These are phyloP conservation scores for Dyspetes luteomarginatus DNA, from an alignment of 2,888 invertebrate species.

Conservation along the genomic window DNA sequence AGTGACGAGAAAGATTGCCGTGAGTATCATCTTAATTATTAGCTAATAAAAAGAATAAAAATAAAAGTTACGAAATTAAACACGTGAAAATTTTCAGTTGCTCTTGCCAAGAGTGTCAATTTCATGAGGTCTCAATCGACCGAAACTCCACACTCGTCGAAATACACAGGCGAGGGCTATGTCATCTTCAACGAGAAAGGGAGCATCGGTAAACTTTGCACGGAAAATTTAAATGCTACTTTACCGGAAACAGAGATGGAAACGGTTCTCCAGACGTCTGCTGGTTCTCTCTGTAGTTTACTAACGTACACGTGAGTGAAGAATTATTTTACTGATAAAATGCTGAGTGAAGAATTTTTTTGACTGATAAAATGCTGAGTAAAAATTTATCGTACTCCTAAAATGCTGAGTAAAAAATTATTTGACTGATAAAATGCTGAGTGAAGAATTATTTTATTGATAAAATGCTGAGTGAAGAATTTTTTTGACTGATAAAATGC, in stretches of 20 bases:
- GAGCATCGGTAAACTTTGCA: constrained; percentile 91
- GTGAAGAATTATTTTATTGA: too few species aligned
- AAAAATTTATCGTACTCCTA: background rate
- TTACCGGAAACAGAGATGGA: constrained; percentile 84
- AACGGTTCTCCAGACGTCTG: constrained; percentile 88
- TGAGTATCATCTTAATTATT: constrained; percentile 84
- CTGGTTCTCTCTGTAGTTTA: constrained; percentile 90
- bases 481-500: too few species aligned
- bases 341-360: too few species aligned
- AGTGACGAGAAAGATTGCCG: constrained; percentile 94
- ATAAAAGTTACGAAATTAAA: constrained; percentile 2
- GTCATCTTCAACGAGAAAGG: constrained; percentile 94
- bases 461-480: too few species aligned
- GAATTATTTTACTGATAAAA: constrained; percentile 1
- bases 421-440: too few species aligned
- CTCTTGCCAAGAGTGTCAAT: constrained; percentile 89
- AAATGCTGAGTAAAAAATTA: too few species aligned
- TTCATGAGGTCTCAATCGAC: constrained; percentile 87
- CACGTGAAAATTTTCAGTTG: constrained; percentile 85
- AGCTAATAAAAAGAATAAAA: background rate
- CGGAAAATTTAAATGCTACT: constrained; percentile 89
- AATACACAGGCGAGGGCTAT: constrained; percentile 91
- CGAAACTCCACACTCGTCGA: constrained; percentile 88
- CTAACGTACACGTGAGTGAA: constrained; percentile 89
- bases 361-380: too few species aligned